Base-by-base conservation (phyloP, 2,113 vertebrate genomes). In the Ameiurus melas region DNA sequence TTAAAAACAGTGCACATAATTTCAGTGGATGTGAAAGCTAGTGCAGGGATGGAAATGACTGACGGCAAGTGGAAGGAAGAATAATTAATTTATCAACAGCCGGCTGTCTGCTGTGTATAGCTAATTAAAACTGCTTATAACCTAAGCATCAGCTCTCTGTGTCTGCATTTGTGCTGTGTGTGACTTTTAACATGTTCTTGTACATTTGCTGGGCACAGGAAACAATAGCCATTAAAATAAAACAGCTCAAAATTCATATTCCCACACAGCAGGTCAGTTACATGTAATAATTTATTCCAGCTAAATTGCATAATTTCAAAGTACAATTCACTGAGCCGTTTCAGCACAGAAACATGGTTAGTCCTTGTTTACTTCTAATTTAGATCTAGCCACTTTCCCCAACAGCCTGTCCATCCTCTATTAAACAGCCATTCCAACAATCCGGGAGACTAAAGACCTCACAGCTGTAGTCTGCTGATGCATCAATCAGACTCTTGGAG, bases 61-160 rank as follows among this genome's bases (percentile, higher is more conserved):
- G 62, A 70, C 81, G 47, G 79, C 22, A 71, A 87, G 64, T 60
- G 86, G 78, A 82, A 70, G 62, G 77, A 87, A 82, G 78, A 82
- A 60, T 66, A 81, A 87, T 87, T 70, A 87, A 85, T 78, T 84
- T 85, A 58, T 85, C 62, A 80, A 68, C 83, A 78, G 39, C 62
- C 27, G 57, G 64, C 58, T 71, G 16, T 84, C 53, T 87, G 73
- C 64, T 86, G 85, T 78, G 73, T 79, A 33, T 70, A 55, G 85
- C 80, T 89, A 84, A 89, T 89, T 86, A 86, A 77, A 66, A 83
- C 80, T 68, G 68, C 68, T 86, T 79, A 83, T 62, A 62, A 85
- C 51, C 82, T 53, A 85, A 75, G 53, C 60, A 81, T 36, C 62
- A 70, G 39, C 53, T 39, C n/a, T 85, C 20, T 36, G 57, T 62